Evolutionary conservation across 2,113 vertebrate species (phyloP), one percentile per base, ranked within the genome.

Genomic region (Lepus europaeus): DNA sequence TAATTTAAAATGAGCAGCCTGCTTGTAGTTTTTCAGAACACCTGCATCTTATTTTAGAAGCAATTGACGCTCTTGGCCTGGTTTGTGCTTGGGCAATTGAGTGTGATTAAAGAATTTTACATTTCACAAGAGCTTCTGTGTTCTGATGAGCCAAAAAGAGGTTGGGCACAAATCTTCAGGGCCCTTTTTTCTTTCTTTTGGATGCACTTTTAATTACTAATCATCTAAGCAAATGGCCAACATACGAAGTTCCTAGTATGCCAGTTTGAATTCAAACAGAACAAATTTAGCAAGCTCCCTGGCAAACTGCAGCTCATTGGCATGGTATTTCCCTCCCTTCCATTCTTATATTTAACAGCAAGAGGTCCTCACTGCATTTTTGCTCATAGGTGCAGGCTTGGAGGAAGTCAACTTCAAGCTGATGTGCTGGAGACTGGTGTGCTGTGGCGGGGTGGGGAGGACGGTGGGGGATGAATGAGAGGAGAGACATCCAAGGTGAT

Each of bases 1-100:
- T 90, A 96, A 95, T 96, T 98, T 97, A 92, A 97, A 97, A 97
- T 93, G 96, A 98, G 96, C 97, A 97, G 73, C 10, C 79, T 96
- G 81, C 76, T 87, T 97, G 89, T 94, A 97, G 92, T 80, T 97
- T 97, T 96, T 86, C 92, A 96, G 93, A 98, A 96, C 96, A 97
- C 97, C 97, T 98, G 97, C 72, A 96, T 98, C 97, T 98, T 98
- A 97, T 97, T 98, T 98, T 98, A 98, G 98, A 97, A 97, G 95
- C 93, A 97, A 74, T 93, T 98, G 96, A 79, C 17, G 79, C 90
- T 97, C 94, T 95, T 63, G 97, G 97, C 84, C 79, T 96, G 93
- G 91, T 94, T 97, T 96, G 83, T 95, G 90, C 87, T 95, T 95
- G 89, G 59, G 96, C 94, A 97, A 97, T 98, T 98, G 95, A 84